phyloP scores from a whole-genome alignment of 2,888 invertebrate genomes.

The Macropis europaea region DNA sequence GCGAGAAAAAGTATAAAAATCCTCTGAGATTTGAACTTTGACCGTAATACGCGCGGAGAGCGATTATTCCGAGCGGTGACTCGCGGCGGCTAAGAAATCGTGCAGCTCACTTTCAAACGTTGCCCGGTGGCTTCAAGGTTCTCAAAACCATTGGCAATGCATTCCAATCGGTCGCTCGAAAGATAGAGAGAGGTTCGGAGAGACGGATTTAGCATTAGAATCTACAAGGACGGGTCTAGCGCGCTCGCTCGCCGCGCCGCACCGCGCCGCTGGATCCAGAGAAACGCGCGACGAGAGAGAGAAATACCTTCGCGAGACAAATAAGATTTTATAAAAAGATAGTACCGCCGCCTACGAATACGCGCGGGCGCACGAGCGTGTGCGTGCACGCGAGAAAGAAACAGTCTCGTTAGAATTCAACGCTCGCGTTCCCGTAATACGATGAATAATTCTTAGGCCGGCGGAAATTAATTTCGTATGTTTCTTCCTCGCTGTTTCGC shows the following conservation, averaged over 20 bases:
- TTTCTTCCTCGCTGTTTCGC: neutral
- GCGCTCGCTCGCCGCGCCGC: constrained; percentile 50
- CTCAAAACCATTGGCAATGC: constrained; percentile 67
- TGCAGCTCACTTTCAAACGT: constrained; percentile 66
- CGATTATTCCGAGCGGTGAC: constrained; percentile 61
- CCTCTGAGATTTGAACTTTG: constrained; percentile 48
- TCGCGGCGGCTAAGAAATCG: constrained; percentile 59
- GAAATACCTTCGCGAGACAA: constrained; percentile 60
- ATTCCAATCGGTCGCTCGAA: constrained; percentile 67
- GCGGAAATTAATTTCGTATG: constrained; percentile 45
- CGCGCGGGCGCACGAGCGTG: neutral
- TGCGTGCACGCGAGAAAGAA: constrained; percentile 12
- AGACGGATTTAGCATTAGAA: constrained; percentile 68
- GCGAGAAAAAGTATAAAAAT: too few species aligned
- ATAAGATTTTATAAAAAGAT: constrained; percentile 57
- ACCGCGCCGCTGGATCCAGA: constrained; percentile 61
- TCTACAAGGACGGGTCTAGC: constrained; percentile 66
- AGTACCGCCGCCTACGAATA: constrained; percentile 32
- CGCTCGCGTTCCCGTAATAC: constrained; percentile 45
- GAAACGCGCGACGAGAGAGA: constrained; percentile 43
- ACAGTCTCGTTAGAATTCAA: constrained; percentile 45
- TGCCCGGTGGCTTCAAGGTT: constrained; percentile 66
- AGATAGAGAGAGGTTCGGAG: constrained; percentile 66
- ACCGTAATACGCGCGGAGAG: constrained; percentile 43
- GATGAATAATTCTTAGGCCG: constrained; percentile 47